Evolutionary conservation across 2,888 invertebrate genomes (phyloP).

Genomic region (Temnothorax rugatulus): DNA sequence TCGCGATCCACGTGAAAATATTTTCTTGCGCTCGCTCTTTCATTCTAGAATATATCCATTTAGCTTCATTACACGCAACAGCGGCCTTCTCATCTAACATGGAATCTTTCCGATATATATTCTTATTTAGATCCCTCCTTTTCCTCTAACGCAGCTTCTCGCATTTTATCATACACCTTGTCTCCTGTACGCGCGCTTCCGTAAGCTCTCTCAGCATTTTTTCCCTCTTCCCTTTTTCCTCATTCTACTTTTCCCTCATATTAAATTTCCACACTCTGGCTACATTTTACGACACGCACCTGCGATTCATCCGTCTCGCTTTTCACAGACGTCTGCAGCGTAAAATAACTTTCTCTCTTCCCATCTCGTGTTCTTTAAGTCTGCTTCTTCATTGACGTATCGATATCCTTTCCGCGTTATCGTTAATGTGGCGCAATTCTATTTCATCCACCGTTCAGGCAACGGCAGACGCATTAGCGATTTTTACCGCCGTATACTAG

Average conservation of each 20-base stretch:
- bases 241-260: constrained; percentile 24
- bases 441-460: constrained; percentile 15
- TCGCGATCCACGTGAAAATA: not conserved
- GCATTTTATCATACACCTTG: not conserved
- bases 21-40: not conserved
- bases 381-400: constrained; percentile 4
- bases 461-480: constrained; percentile 22
- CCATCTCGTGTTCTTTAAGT: constrained; percentile 18
- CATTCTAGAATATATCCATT: not conserved
- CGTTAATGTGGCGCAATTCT: constrained; percentile 32
- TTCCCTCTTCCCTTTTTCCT: not conserved
- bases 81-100: not conserved
- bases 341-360: constrained; percentile 7
- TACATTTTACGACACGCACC: constrained; percentile 17
- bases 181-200: not conserved
- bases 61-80: not conserved
- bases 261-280: constrained; percentile 39
- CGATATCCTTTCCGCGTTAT: constrained; percentile 23
- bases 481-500: constrained; percentile 13
- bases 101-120: not conserved
- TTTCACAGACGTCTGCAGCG: constrained; percentile 14
- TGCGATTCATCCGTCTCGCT: constrained; percentile 18
- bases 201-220: too few relatives aligned
- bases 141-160: constrained; percentile 20
- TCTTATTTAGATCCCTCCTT: constrained; percentile 30